Base-by-base conservation (phyloP, 2,888 invertebrate genomes). In the Druceiella hillmani region DNA sequence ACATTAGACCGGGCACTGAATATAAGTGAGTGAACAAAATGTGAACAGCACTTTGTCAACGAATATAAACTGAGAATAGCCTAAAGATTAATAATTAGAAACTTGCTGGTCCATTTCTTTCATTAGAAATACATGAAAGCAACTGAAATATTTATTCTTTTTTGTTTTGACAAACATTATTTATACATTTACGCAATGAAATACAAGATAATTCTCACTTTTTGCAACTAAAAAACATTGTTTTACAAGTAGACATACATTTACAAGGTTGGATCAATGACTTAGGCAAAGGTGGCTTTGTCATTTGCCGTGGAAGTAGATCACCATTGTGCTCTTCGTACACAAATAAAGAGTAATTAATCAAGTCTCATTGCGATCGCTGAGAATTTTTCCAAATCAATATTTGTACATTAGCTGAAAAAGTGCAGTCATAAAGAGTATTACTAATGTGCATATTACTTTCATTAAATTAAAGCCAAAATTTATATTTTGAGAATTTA, bases 381-480 rank as follows among this genome's bases (percentile, higher is more conserved):
- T 20, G 6, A 20, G 22, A 20, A 20, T 20, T 20, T 20, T 20
- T 20, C 6, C 22, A 20, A 20, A 20, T 20, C 6, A 20, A 20
- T n/a, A n/a, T 20, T 20, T 20, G 22, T 20, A 20, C 22, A n/a
- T n/a, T n/a, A n/a, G n/a, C n/a, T n/a, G n/a, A n/a, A n/a, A n/a
- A n/a, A n/a, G n/a, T 20, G 22, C n/a, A 20, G 9, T 7, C n/a
- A n/a, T n/a, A 20, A 20, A 20, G 9, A 6, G 9, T 20, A 6
- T 20, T n/a, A n/a, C n/a, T n/a, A n/a, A 20, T 20, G 9, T 20
- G 22, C 22, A 20, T 20, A 20, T 20, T n/a, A 20, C 22, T 7
- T 20, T 20, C 22, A 20, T 20, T n/a, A 20, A 20, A 20, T 20
- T 20, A 20, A 20, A 20, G 9, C 22, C 22, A n/a, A 20, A 20